Evolutionary conservation across 1,140 invertebrate genomes (phyloP).

Genomic region (Mercenaria mercenaria): DNA sequence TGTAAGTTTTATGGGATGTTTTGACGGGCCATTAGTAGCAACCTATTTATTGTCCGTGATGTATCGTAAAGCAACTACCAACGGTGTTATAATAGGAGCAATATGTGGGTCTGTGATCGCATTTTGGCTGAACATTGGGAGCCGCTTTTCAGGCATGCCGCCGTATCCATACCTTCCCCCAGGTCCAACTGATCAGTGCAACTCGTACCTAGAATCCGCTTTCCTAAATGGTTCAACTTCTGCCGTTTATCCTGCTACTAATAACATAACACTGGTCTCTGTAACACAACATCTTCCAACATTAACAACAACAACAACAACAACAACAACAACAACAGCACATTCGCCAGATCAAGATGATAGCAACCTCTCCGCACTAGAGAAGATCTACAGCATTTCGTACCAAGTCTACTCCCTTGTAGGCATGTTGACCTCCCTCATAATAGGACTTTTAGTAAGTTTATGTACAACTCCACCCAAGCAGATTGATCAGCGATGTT

Average conservation of each 20-base stretch:
- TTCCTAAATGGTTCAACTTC: neutral
- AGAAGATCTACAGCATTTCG: conserved; percentile 15
- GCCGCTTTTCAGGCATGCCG: neutral
- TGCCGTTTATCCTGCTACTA: neutral
- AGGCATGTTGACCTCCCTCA: neutral
- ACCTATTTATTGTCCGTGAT: conserved; percentile 20
- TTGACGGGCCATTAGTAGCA: conserved; percentile 18
- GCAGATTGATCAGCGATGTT: neutral
- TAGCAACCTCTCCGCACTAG: neutral
- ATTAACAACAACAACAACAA: no score
- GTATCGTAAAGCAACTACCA: conserved; percentile 4
- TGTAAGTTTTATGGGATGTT: conserved; percentile 3
- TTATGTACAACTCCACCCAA: neutral
- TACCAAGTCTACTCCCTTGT: neutral
- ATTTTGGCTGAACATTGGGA: conserved; percentile 42
- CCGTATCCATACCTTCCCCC: neutral
- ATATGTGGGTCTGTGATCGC: neutral
- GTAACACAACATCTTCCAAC: no score
- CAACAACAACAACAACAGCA: neutral
- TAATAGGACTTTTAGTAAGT: neutral
- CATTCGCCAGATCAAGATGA: neutral
- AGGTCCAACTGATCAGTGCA: conserved; percentile 45
- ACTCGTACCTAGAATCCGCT: neutral
- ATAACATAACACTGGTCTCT: no score
- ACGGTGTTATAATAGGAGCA: conserved; percentile 3